Conservation (phyloP, 2,797 vertebrate species). For the Ibycter americanus region DNA sequence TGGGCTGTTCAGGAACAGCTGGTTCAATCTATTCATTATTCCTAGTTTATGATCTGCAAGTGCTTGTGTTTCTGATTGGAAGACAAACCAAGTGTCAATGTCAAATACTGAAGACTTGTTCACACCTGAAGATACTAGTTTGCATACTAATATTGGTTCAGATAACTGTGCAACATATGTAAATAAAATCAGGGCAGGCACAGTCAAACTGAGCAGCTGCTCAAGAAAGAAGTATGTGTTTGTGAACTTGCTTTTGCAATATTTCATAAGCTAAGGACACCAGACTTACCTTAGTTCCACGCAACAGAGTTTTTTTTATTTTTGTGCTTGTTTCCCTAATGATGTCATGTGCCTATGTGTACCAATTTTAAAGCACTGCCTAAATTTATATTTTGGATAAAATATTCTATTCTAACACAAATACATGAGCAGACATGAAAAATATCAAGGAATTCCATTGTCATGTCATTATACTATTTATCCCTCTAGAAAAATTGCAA, state of each 20-base stretch:
- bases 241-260: not conserved
- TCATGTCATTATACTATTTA: not conserved
- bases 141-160: conserved; percentile 46
- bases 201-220: conserved; percentile 24
- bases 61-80: not conserved
- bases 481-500: not conserved
- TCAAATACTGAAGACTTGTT: conserved; percentile 34
- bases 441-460: not conserved
- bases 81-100: conserved; percentile 14
- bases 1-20: conserved; percentile 14
- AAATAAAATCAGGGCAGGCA: conserved; percentile 38
- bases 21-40: conserved; percentile 37
- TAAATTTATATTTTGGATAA: not conserved
- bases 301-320: not conserved
- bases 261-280: not conserved
- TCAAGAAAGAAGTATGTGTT: not conserved
- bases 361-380: not conserved
- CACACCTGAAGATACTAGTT: conserved; percentile 34
- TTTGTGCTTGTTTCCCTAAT: not conserved
- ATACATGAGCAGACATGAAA: not conserved
- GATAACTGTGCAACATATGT: conserved; percentile 9
- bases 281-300: not conserved
- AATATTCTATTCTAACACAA: not conserved
- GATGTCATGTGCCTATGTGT: not conserved
- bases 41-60: not conserved